Evolutionary conservation across 1,140 invertebrate genomes (phyloP).

Genomic region (Zaprionus lachaisei): DNA sequence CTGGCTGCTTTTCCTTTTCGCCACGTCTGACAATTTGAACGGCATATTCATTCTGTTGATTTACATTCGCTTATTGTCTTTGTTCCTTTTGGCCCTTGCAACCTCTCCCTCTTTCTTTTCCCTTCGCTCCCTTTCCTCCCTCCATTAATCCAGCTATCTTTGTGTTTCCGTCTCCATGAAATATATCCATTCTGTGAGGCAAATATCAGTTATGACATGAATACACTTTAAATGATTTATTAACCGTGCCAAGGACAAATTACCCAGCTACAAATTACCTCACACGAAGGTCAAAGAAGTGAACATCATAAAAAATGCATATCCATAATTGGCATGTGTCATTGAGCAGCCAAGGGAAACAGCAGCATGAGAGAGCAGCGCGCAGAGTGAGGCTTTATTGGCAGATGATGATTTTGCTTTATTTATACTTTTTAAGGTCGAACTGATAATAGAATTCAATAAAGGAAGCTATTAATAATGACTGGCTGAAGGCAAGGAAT

Average conservation of each 20-base stretch:
- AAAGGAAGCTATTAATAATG: background rate
- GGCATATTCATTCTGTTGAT: constrained; percentile 58
- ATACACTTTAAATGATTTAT: constrained; percentile 61
- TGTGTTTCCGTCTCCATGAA: background rate
- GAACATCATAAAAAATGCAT: constrained; percentile 61
- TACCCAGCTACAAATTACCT: constrained; percentile 21
- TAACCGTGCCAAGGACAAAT: constrained; percentile 51
- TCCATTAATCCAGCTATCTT: background rate
- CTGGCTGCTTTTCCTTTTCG: constrained; percentile 43
- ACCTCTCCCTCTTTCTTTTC: background rate
- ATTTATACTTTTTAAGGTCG: background rate
- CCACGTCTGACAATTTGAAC: constrained; percentile 56
- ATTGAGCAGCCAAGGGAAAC: constrained; percentile 7
- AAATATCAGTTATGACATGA: constrained; percentile 42
- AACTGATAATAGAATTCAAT: background rate
- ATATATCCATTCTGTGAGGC: constrained; percentile 26
- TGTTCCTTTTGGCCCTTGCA: background rate
- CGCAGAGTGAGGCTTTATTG: background rate
- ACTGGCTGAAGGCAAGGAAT: background rate
- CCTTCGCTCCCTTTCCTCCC: no score
- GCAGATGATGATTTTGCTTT: background rate
- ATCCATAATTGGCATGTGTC: constrained; percentile 56
- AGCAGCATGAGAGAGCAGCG: background rate
- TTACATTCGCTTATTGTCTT: constrained; percentile 68
- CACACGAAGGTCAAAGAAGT: constrained; percentile 30